Conservation (phyloP, 37 sponge, comb jelly and placozoan species). For the Oscarella lobularis region DNA sequence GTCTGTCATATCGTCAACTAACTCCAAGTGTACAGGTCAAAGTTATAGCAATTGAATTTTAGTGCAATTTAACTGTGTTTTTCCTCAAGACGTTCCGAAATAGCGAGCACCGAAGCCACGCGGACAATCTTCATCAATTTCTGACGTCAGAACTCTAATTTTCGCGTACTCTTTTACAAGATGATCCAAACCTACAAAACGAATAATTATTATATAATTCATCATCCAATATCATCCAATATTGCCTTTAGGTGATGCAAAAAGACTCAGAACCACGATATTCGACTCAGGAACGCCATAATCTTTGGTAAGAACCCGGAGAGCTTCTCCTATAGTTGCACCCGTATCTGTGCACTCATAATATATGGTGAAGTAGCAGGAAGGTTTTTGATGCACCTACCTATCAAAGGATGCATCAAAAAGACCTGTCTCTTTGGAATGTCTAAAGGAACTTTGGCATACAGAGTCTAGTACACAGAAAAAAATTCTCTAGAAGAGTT, state of each 20-base stretch:
- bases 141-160: slow-evolving; percentile 61
- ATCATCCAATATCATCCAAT: not conserved
- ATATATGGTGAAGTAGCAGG: too few species aligned
- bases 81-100: slow-evolving; percentile 59
- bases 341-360: slow-evolving; percentile 70
- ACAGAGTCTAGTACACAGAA: slow-evolving; percentile 42
- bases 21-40: too few species aligned
- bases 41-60: too few species aligned
- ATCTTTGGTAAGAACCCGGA: slow-evolving; percentile 57
- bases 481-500: too few species aligned
- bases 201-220: slow-evolving; percentile 1
- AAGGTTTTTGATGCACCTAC: slow-evolving; percentile 27
- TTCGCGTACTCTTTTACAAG: slow-evolving; percentile 33
- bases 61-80: too few species aligned
- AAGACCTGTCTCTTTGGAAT: slow-evolving; percentile 70
- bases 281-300: slow-evolving; percentile 62
- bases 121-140: slow-evolving; percentile 49
- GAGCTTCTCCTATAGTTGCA: slow-evolving; percentile 48
- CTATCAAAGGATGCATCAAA: slow-evolving; percentile 71
- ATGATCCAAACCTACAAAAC: slow-evolving; percentile 15
- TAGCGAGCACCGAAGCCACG: slow-evolving; percentile 62
- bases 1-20: too few species aligned
- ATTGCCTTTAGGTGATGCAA: slow-evolving; percentile 37
- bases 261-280: slow-evolving; percentile 57
- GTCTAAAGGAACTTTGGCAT: slow-evolving; percentile 72